phyloP scores from a whole-genome alignment of 2,113 vertebrate species.

The Brienomyrus brachyistius region DNA sequence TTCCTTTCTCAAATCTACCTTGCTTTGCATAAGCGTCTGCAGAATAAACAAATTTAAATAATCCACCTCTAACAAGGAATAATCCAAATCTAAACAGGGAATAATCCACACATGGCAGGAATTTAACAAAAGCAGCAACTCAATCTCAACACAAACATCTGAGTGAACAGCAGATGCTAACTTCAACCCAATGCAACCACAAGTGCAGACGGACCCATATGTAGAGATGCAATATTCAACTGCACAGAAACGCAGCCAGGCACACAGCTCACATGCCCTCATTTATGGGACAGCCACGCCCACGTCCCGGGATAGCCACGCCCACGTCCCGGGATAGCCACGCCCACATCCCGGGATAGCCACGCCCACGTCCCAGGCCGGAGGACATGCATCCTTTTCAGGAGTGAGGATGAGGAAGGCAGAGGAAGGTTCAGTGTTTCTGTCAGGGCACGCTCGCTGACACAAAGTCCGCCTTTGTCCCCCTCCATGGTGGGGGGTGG shows the following conservation, averaged over 20 bases:
- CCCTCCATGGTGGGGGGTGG: slow-evolving; percentile 60
- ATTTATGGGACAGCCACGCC: neutral
- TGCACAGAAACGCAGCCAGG: neutral
- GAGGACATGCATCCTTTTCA: neutral
- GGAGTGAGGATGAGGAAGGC: neutral
- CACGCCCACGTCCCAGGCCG: no score
- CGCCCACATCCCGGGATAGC: neutral
- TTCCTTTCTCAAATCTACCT: neutral
- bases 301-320: neutral
- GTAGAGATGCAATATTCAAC: neutral
- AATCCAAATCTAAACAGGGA: neutral
- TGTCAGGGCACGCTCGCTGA: slow-evolving; percentile 67
- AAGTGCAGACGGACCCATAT: neutral
- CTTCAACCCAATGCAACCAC: neutral
- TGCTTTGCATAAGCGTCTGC: neutral
- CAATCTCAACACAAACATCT: neutral
- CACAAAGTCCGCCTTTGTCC: slow-evolving; percentile 83
- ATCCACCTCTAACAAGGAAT: neutral
- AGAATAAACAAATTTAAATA: neutral
- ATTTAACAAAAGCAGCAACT: neutral
- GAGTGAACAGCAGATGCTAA: neutral
- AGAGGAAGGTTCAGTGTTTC: slow-evolving; percentile 45
- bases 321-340: neutral
- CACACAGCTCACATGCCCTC: neutral
- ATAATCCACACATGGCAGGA: neutral